Percentiles rank a stretch among this genome's conserved stretches.
Evolutionary conservation across 2,888 invertebrate genomes (phyloP).

Genomic region (Platerodrilus igneus): DNA sequence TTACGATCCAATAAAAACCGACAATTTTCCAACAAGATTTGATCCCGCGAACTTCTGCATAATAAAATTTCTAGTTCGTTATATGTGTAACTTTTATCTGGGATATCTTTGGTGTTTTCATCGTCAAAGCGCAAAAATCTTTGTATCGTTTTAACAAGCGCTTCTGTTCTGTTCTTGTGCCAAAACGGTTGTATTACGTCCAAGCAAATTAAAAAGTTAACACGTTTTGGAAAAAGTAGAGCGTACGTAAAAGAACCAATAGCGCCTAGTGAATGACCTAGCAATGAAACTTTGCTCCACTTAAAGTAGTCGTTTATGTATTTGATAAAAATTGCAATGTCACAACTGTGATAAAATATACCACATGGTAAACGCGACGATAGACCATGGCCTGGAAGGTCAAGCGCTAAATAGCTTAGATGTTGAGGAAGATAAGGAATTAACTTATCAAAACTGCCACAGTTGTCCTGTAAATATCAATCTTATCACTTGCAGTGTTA

Average conservation of each 20-base stretch:
- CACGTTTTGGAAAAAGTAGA: conserved; percentile 57
- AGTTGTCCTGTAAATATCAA: conserved; percentile 60
- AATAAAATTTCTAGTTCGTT: conserved; percentile 56
- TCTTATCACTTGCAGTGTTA: too few species aligned
- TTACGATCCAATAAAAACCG: conserved; percentile 55
- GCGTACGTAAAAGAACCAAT: conserved; percentile 58
- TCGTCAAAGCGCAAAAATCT: conserved; percentile 48
- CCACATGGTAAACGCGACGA: conserved; percentile 66
- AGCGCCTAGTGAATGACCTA: conserved; percentile 67
- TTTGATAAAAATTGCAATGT: conserved; percentile 49
- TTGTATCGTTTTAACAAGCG: conserved; percentile 46
- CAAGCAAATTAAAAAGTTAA: conserved; percentile 47
- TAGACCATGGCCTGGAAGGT: conserved; percentile 66
- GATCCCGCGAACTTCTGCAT: conserved; percentile 52
- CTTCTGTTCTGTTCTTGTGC: conserved; percentile 47
- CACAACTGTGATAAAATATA: conserved; percentile 48
- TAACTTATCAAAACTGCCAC: conserved; percentile 68
- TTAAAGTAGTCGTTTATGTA: conserved; percentile 59
- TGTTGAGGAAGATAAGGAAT: conserved; percentile 54
- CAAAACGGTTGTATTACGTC: conserved; percentile 24
- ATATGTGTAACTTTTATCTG: conserved; percentile 55
- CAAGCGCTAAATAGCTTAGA: conserved; percentile 56
- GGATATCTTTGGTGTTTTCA: conserved; percentile 33
- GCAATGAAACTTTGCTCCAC: conserved; percentile 64
- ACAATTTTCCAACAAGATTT: conserved; percentile 53